phyloP scores from a whole-genome alignment of 2,888 invertebrate genomes.

The Meta bourneti region DNA sequence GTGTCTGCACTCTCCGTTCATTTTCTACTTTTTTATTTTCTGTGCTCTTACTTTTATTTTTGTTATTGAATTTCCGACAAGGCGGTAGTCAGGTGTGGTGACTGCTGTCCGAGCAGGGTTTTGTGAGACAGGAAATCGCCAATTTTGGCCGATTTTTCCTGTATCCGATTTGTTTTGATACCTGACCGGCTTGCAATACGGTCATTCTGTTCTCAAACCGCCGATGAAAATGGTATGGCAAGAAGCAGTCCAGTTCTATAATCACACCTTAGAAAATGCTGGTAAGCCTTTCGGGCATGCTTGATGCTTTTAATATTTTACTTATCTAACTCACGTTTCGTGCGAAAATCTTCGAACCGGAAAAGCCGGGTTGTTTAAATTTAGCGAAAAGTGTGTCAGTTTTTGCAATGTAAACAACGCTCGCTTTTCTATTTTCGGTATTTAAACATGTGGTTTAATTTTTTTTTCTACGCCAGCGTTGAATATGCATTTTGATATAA shows the following conservation, averaged over 20 bases:
- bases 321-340: background rate
- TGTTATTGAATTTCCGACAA: constrained; percentile 28
- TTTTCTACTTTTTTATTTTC: background rate
- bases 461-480: background rate
- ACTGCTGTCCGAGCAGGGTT: constrained; percentile 16
- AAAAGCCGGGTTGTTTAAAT: constrained; percentile 48
- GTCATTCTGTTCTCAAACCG: constrained; percentile 13
- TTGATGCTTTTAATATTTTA: constrained; percentile 9
- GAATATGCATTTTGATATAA: background rate
- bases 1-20: background rate
- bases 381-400: constrained; percentile 4
- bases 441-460: background rate
- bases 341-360: constrained; percentile 1
- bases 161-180: constrained; percentile 61
- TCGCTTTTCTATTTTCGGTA: background rate
- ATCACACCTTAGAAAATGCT: constrained; percentile 72
- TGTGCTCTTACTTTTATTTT: constrained; percentile 28
- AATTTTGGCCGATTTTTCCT: constrained; percentile 68
- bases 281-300: constrained; percentile 58
- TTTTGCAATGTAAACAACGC: background rate
- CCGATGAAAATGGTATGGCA: constrained; percentile 68
- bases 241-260: constrained; percentile 63
- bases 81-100: constrained; percentile 71
- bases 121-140: constrained; percentile 59
- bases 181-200: constrained; percentile 40